Percentiles rank a stretch among this genome's conserved stretches.
These are phyloP conservation scores for Eumerus sabulonum DNA, from an alignment of 2,888 invertebrate genomes.

Conservation along the genomic window DNA sequence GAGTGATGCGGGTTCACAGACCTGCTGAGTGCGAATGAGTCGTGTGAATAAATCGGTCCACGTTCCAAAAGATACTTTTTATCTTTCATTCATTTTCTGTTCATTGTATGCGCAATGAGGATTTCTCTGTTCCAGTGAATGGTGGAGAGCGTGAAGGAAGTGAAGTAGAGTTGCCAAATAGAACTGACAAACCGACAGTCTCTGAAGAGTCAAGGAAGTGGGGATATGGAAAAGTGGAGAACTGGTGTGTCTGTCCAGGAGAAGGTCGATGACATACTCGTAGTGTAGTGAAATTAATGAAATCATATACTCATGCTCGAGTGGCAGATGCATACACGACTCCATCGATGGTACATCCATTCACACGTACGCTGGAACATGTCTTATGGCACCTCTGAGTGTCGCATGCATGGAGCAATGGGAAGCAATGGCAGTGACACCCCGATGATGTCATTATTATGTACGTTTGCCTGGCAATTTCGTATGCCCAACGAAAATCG, in stretches of 20 bases:
- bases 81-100: not conserved
- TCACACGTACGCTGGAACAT: conserved; percentile 61
- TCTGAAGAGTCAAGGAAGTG: too few species aligned
- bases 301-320: conserved; percentile 39
- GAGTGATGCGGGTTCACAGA: conserved; percentile 58
- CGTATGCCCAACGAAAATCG: not conserved
- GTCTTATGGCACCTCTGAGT: conserved; percentile 65
- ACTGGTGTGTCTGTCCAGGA: conserved; percentile 46
- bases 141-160: conserved; percentile 3
- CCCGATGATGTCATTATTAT: conserved; percentile 59
- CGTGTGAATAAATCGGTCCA: conserved; percentile 55
- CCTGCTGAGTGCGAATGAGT: conserved; percentile 50
- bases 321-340: too few species aligned
- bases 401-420: conserved; percentile 33
- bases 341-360: conserved; percentile 34
- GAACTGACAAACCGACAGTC: not conserved
- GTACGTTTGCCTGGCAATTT: conserved; percentile 41
- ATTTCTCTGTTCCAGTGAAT: conserved; percentile 28
- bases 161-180: not conserved
- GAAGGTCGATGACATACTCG: conserved; percentile 55
- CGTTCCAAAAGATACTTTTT: conserved; percentile 13
- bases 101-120: conserved; percentile 9
- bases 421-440: conserved; percentile 17
- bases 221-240: conserved; percentile 9
- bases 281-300: conserved; percentile 46